Conservation (phyloP, 2,888 invertebrate species). For the Sinohyriopsis cumingii region DNA sequence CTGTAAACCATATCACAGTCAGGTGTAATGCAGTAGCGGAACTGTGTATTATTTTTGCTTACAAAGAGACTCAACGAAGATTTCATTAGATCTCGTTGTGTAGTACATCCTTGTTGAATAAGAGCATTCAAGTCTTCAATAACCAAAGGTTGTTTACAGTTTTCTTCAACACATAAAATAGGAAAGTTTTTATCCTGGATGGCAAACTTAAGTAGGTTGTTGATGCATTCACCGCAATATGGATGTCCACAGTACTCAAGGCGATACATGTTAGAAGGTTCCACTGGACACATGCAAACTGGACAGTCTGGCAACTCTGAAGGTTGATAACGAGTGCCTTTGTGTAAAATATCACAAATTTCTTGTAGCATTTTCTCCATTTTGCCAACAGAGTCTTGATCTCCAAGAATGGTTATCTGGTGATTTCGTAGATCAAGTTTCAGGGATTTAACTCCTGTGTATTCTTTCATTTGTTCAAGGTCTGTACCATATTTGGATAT, state of each 20-base stretch:
- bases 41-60: conserved; percentile 31
- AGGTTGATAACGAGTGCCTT: too few species aligned
- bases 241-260: conserved; percentile 64
- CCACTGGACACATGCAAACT: conserved; percentile 58
- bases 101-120: conserved; percentile 24
- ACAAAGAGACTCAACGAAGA: conserved; percentile 51
- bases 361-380: conserved; percentile 24
- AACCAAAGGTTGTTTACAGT: conserved; percentile 45
- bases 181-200: conserved; percentile 51
- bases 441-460: not conserved
- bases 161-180: conserved; percentile 49
- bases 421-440: conserved; percentile 40
- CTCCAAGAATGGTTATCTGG: conserved; percentile 36
- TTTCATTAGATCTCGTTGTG: conserved; percentile 22
- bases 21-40: conserved; percentile 59
- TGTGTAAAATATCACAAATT: conserved; percentile 2
- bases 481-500: conserved; percentile 40
- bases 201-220: conserved; percentile 35
- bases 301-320: conserved; percentile 46
- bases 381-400: conserved; percentile 27
- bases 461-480: conserved; percentile 24
- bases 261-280: conserved; percentile 44
- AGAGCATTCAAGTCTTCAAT: conserved; percentile 43
- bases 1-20: conserved; percentile 61
- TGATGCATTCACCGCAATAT: conserved; percentile 58